Evolutionary conservation across 2,888 invertebrate species (phyloP).

Genomic region (Sepioteuthis lessoniana): DNA sequence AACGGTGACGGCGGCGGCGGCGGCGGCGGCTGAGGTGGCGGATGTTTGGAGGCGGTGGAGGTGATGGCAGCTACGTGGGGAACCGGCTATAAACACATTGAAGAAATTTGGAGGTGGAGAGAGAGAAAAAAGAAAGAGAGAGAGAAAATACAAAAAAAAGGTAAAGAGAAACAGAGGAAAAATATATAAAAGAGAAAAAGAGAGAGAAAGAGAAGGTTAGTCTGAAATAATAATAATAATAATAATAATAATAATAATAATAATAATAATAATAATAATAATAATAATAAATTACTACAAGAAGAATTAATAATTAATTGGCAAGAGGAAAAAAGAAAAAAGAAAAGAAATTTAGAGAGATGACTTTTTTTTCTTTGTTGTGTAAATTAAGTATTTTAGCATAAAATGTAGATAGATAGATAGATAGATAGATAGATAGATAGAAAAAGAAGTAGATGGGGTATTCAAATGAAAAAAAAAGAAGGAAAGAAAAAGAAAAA

Average conservation of each 20-base stretch:
- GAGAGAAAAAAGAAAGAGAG: not conserved
- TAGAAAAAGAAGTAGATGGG: not conserved
- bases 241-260: no score
- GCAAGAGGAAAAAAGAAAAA: no score
- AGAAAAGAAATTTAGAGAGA: no score
- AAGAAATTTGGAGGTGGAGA: conserved; percentile 17
- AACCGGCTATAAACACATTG: not conserved
- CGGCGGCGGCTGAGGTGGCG: not conserved
- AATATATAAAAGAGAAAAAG: not conserved
- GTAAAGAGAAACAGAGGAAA: not conserved
- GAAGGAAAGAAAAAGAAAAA: not conserved
- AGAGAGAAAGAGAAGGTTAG: not conserved
- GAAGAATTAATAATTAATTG: no score
- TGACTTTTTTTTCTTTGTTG: no score
- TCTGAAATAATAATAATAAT: no score
- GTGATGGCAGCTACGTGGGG: not conserved
- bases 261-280: no score
- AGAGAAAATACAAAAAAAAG: not conserved
- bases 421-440: not conserved
- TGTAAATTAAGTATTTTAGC: no score
- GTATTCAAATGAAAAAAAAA: not conserved
- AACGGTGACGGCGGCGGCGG: not conserved
- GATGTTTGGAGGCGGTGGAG: not conserved
- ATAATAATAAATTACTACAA: no score
- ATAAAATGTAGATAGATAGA: not conserved